Evolutionary conservation across 2,797 vertebrate species (phyloP).

Genomic region (Amblyraja radiata): DNA sequence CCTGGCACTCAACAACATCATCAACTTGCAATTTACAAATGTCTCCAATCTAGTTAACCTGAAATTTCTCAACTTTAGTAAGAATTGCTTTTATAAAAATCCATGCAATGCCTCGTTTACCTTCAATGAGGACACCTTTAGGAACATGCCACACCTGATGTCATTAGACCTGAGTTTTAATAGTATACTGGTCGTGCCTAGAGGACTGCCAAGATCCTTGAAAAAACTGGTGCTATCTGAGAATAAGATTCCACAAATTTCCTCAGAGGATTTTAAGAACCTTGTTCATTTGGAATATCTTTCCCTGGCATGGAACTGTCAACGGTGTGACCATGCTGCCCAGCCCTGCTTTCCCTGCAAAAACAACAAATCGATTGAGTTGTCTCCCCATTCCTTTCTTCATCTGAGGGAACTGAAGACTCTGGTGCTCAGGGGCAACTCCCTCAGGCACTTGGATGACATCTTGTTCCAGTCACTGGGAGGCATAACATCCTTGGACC

Average conservation of each 20-base stretch:
- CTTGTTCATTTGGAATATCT: conserved; percentile 56
- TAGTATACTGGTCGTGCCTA: conserved; percentile 64
- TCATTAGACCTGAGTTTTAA: conserved; percentile 64
- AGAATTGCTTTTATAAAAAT: conserved; percentile 73
- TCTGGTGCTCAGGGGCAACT: conserved; percentile 56
- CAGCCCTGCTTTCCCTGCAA: conserved; percentile 70
- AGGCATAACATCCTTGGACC: conserved; percentile 44
- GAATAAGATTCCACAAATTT: conserved; percentile 62
- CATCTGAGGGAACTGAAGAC: conserved; percentile 49
- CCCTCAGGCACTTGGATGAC: conserved; percentile 38
- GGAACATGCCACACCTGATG: conserved; percentile 54
- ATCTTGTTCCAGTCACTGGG: conserved; percentile 43
- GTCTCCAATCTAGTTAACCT: conserved; percentile 54
- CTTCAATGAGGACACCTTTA: conserved; percentile 57
- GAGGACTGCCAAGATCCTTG: conserved; percentile 60
- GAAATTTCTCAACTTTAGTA: conserved; percentile 52
- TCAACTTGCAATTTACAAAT: conserved; percentile 46
- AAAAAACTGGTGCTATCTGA: conserved; percentile 61
- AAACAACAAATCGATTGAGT: conserved; percentile 50
- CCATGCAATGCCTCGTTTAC: conserved; percentile 57
- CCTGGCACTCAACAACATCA: conserved; percentile 64
- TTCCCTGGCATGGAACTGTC: conserved; percentile 74
- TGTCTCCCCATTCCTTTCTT: conserved; percentile 53
- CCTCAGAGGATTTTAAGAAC: conserved; percentile 55
- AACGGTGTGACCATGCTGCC: conserved; percentile 74